These are phyloP conservation scores for Pseudonaja textilis DNA, from an alignment of 2,113 vertebrate genomes.

Conservation along the genomic window DNA sequence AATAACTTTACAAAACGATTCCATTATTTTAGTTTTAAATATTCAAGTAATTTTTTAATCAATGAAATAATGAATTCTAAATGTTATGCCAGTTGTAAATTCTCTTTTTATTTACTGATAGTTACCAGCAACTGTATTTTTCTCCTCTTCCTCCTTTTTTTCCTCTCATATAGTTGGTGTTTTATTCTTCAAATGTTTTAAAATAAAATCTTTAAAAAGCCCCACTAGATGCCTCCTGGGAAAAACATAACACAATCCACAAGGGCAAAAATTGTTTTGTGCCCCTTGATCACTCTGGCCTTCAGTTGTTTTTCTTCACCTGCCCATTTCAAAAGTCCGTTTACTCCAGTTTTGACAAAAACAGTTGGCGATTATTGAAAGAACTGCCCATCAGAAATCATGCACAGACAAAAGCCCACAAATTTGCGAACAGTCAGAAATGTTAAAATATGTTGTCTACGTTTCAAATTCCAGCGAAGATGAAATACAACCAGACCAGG, in stretches of 20 bases:
- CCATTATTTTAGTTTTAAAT: background rate
- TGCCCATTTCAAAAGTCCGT: background rate
- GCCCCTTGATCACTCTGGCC: background rate
- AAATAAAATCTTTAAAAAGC: background rate
- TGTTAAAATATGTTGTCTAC: background rate
- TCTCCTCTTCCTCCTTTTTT: background rate
- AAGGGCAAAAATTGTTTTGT: background rate
- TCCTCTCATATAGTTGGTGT: background rate
- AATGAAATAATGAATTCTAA: background rate
- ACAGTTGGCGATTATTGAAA: background rate
- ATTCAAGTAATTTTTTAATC: background rate
- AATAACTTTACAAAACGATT: background rate
- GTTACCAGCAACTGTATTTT: background rate
- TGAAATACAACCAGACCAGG: constrained; percentile 16
- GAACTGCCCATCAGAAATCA: background rate
- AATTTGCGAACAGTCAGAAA: background rate
- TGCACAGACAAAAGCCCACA: background rate
- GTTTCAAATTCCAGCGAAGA: constrained; percentile 2
- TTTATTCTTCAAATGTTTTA: background rate
- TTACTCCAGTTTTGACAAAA: background rate
- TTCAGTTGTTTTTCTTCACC: background rate
- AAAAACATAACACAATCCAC: background rate
- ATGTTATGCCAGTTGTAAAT: background rate
- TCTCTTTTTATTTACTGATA: background rate
- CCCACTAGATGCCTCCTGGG: background rate